These are phyloP conservation scores for Cheilosia vernalis DNA, from an alignment of 2,888 invertebrate genomes.

Conservation along the genomic window DNA sequence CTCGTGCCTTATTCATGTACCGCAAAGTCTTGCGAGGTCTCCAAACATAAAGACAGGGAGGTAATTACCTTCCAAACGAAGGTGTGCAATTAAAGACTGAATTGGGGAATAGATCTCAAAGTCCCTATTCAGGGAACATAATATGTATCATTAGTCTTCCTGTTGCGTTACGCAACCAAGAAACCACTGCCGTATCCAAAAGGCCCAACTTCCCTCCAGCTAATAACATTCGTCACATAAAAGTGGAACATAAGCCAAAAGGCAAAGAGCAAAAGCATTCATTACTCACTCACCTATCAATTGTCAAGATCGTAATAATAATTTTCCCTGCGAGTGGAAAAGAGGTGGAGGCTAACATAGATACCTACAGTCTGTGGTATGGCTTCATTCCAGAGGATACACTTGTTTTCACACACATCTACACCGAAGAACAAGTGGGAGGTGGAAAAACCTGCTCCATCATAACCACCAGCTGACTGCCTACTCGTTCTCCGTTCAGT, in stretches of 20 bases:
- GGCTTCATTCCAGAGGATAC: slow-evolving; percentile 40
- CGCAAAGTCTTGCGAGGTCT: neutral
- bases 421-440: slow-evolving; percentile 48
- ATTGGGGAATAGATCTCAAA: neutral
- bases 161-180: slow-evolving; percentile 19
- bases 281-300: slow-evolving; percentile 71
- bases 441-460: slow-evolving; percentile 59
- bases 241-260: slow-evolving; percentile 38
- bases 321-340: slow-evolving; percentile 54
- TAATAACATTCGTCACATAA: slow-evolving; percentile 25
- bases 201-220: neutral
- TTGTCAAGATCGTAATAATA: slow-evolving; percentile 66
- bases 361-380: slow-evolving; percentile 9
- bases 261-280: slow-evolving; percentile 41
- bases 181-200: neutral
- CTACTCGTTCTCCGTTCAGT: slow-evolving; percentile 49
- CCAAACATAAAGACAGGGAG: neutral
- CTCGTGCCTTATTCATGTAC: neutral
- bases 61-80: slow-evolving; percentile 23
- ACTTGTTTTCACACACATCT: slow-evolving; percentile 48
- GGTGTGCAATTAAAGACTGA: neutral
- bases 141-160: slow-evolving; percentile 16
- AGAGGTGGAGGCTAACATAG: neutral
- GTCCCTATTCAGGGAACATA: neutral
- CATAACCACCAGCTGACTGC: slow-evolving; percentile 45